phyloP scores from a whole-genome alignment of 2,797 vertebrate species.

The Hephaestus fuliginosus region DNA sequence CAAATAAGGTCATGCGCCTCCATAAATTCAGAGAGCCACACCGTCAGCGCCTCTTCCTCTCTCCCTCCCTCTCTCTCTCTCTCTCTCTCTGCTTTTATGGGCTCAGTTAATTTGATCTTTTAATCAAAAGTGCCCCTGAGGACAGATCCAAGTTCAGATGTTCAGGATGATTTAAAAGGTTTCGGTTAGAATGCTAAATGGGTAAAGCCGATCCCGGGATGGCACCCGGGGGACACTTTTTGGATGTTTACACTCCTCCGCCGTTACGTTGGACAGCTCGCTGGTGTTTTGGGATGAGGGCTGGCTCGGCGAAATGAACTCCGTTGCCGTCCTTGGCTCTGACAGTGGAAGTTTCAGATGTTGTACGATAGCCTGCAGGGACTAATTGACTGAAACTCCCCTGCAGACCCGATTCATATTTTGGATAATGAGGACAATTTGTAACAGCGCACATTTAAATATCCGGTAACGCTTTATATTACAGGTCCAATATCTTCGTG shows the following conservation, averaged over 20 bases:
- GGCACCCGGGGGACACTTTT: slow-evolving; percentile 70
- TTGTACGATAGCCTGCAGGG: slow-evolving; percentile 19
- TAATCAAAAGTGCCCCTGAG: slow-evolving; percentile 80
- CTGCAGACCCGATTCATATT: not conserved
- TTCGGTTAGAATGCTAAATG: slow-evolving; percentile 74
- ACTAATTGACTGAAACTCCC: slow-evolving; percentile 15
- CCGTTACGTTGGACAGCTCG: slow-evolving; percentile 52
- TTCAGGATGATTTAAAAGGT: slow-evolving; percentile 75
- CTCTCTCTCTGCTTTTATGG: slow-evolving; percentile 79
- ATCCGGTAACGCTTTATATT: not conserved
- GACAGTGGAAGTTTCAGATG: slow-evolving; percentile 18
- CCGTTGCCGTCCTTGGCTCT: slow-evolving; percentile 44
- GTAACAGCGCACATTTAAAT: slow-evolving; percentile 6
- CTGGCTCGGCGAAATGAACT: slow-evolving; percentile 47
- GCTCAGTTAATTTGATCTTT: slow-evolving; percentile 82
- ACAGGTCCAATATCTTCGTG: not conserved
- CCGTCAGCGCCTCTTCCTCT: slow-evolving; percentile 26
- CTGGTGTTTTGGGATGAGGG: slow-evolving; percentile 50
- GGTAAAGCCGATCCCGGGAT: slow-evolving; percentile 65
- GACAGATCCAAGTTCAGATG: slow-evolving; percentile 79
- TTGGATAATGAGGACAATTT: slow-evolving; percentile 24
- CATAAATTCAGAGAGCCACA: slow-evolving; percentile 79
- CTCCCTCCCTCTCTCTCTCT: slow-evolving; percentile 9
- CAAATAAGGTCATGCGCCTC: slow-evolving; percentile 67
- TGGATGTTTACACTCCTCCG: slow-evolving; percentile 65